These are phyloP conservation scores for Esox lucius DNA, from an alignment of 2,797 vertebrate genomes.

Conservation along the genomic window DNA sequence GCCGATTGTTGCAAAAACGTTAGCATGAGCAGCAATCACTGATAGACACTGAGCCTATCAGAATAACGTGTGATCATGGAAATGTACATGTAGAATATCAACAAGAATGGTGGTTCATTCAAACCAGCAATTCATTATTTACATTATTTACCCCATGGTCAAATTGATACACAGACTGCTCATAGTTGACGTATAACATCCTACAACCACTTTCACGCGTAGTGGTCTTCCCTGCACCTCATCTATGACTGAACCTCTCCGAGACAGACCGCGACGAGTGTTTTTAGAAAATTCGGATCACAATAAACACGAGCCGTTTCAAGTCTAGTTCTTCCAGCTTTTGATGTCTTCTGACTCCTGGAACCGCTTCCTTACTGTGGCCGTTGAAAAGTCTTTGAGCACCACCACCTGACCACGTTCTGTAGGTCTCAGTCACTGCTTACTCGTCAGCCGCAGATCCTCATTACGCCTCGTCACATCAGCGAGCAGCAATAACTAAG, in stretches of 20 bases:
- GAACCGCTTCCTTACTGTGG: background rate
- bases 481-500: constrained; percentile 72
- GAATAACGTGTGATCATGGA: constrained; percentile 1
- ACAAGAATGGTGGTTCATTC: no score
- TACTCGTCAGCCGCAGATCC: background rate
- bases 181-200: no score
- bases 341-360: background rate
- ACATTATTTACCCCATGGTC: no score
- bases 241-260: constrained; percentile 1
- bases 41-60: constrained; percentile 26
- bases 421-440: background rate
- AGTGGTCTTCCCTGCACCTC: background rate
- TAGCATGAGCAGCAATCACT: constrained; percentile 34
- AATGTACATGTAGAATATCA: no score
- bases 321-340: constrained; percentile 13
- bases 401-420: background rate
- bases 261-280: background rate
- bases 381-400: background rate
- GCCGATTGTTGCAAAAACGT: constrained; percentile 39
- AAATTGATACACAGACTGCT: no score
- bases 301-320: background rate
- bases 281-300: background rate
- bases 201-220: no score
- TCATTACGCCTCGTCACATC: constrained; percentile 49
- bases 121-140: no score